Evolutionary conservation across 2,888 invertebrate genomes (phyloP).

Genomic region (Protodeltote pygarga): DNA sequence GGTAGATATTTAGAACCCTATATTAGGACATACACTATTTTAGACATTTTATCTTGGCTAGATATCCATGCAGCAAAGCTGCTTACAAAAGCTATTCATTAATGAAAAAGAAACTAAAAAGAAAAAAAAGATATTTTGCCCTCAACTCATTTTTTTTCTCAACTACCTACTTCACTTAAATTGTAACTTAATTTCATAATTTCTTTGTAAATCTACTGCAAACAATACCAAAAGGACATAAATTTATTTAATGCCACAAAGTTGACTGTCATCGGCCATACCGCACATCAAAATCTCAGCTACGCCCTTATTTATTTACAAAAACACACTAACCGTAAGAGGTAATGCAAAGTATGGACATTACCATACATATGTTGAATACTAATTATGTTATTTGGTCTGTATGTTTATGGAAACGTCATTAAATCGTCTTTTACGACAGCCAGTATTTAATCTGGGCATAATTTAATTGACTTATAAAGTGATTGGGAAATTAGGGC

Average conservation of each 20-base stretch:
- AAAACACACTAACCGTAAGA: conserved; percentile 28
- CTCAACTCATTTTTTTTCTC: too few relatives aligned
- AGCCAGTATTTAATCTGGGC: conserved; percentile 39
- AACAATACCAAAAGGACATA: too few relatives aligned
- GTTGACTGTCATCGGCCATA: background rate
- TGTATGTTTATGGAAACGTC: conserved; percentile 31
- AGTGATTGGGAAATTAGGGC: conserved; percentile 35
- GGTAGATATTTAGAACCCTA: too few relatives aligned
- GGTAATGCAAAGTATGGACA: conserved; percentile 31
- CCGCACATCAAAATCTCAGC: conserved; percentile 1
- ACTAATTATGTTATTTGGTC: conserved; percentile 42
- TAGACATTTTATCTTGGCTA: too few relatives aligned
- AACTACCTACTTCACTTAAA: too few relatives aligned
- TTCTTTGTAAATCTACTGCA: too few relatives aligned
- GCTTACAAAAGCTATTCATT: too few relatives aligned
- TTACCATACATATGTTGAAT: conserved; percentile 39
- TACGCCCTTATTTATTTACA: background rate
- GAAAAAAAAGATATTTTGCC: too few relatives aligned
- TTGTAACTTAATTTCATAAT: too few relatives aligned
- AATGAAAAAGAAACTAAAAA: too few relatives aligned
- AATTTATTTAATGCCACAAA: background rate
- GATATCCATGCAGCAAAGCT: too few relatives aligned
- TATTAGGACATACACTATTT: too few relatives aligned
- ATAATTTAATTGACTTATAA: conserved; percentile 47
- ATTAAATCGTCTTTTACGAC: conserved; percentile 42